Evolutionary conservation across 2,113 vertebrate species (phyloP).

Genomic region (Athene noctua): DNA sequence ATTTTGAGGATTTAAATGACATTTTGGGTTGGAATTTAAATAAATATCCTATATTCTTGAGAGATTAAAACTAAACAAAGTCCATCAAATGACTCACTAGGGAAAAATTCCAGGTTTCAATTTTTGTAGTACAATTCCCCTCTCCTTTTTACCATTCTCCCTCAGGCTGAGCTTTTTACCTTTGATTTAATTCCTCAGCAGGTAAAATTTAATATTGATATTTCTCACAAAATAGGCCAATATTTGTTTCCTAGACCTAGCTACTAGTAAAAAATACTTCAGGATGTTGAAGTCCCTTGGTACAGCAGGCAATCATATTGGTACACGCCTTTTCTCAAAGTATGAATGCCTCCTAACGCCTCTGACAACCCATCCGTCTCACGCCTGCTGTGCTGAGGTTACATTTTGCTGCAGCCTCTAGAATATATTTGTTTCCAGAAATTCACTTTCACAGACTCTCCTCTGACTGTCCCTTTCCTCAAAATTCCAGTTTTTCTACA

Average conservation of each 20-base stretch:
- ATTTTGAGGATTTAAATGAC: not conserved
- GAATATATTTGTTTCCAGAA: not conserved
- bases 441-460: not conserved
- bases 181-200: not conserved
- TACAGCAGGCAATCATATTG: not conserved
- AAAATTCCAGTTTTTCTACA: not conserved
- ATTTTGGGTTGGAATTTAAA: not conserved
- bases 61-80: not conserved
- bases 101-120: not conserved
- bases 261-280: not conserved
- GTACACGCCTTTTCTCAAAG: not conserved
- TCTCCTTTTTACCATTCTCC: not conserved
- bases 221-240: not conserved
- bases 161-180: not conserved
- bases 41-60: not conserved
- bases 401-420: not conserved
- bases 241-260: not conserved
- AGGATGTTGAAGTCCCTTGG: not conserved
- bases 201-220: not conserved
- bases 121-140: not conserved
- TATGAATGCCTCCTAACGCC: not conserved
- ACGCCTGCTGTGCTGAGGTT: not conserved
- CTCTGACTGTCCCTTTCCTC: not conserved
- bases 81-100: not conserved
- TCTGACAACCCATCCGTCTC: not conserved